Evolutionary conservation across 2,797 vertebrate species (phyloP), one percentile per base, ranked within the genome.

Genomic region (Eulemur rubriventer): DNA sequence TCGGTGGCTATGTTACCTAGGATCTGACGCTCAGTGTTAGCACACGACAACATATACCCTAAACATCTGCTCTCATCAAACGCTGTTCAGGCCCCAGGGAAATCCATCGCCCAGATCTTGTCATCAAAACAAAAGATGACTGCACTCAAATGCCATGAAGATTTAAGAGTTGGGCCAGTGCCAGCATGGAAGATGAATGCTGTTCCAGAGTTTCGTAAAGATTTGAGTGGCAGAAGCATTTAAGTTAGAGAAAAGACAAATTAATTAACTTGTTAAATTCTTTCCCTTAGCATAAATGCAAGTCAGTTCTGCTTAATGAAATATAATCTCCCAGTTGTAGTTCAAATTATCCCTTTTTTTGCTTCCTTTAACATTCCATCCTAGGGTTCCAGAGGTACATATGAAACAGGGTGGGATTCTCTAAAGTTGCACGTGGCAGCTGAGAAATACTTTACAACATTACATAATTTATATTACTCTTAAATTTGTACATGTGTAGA

Each of bases 241-340:
- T 85, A 94, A 79, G 38, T 17, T 87, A 73, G 48, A 94, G 52
- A 91, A 91, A 76, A 70, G 78, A 43, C 24, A 83, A 95, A 94
- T 91, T 83, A 92, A 81, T 93, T 94, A 46, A 41, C 18, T 30
- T 76, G 30, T 85, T 82, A 59, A 87, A 89, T 79, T 90, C 5
- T 90, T 92, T 95, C 80, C 76, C 35, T 94, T 4, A 76, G 52
- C 24, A 65, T 43, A 9, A 90, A 95, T 61, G 14, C 22, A 94
- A 43, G n/a, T 35, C 85, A 28, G 4, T 85, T 76, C 59, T 86
- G 57, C 50, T 55, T 55, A 52, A 48, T 69, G 65, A 85, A 92
- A 86, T 20, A 59, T 18, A 80, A 73, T 82, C 8, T 67, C 17
- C 38, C 24, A 48, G 9, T 48, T 73, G 33, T 38, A 48, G n/a